Evolutionary conservation across 2,888 invertebrate species (phyloP), one percentile per base, ranked within the genome.

Genomic region (Halictus quadricinctus): DNA sequence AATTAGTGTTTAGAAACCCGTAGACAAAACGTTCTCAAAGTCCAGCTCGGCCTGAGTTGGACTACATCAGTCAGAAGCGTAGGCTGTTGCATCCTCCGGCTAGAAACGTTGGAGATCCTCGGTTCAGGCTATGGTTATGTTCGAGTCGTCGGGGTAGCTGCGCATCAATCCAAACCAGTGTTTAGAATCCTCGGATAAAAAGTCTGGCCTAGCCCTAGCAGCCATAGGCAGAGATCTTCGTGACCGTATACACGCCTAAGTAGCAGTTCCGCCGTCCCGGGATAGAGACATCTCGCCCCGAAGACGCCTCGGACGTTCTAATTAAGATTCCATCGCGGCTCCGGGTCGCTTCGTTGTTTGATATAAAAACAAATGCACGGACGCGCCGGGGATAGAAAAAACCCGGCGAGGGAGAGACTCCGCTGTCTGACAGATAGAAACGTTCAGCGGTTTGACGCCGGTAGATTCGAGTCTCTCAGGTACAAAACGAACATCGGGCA

Each of bases 351-450:
- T 29, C 29, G 66, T 64, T 50, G 76, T 79, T 87, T 88, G 79
- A 89, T 87, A 81, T 48, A 78, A 79, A 69, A 87, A 80, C 70
- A 80, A 83, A 69, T 21, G 82, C 46, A 54, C 21, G 7, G 54
- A 21, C 54, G 54, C 54, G 10, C 7, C 43, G 15, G 60, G 60
- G 25, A 69, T 75, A 78, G 80, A 76, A 79, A 48, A 80, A 41
- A 54, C 29, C 41, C 8, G 29, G 66, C 18, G 41, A 66, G 74
- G 72, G 70, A 64, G 72, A 54, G 54, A 54, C 54, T 54, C 54
- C 18, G 21, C 54, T 54, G 54, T 54, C 82, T 79, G 88, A 85
- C 85, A 80, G 90, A 88, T 88, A 88, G 87, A 90, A 89, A 90
- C 80, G 87, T 89, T 87, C 64, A 75, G 69, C 76, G 73, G 76